Percentiles rank a stretch among this genome's conserved stretches.
Evolutionary conservation across 2,113 vertebrate species (phyloP).

Genomic region (Hemiprocne comata): DNA sequence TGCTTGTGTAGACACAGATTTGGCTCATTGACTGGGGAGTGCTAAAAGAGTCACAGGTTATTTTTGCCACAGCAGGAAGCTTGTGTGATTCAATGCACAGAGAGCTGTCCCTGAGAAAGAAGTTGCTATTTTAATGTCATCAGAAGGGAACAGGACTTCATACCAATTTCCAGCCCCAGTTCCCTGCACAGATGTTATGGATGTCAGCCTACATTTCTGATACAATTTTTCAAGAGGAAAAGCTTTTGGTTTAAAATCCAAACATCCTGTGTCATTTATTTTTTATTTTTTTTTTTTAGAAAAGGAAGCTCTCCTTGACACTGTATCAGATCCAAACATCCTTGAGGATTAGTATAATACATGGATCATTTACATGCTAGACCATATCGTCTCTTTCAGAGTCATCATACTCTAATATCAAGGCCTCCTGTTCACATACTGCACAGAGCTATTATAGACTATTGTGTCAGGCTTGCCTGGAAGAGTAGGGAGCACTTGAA

Average conservation of each 20-base stretch:
- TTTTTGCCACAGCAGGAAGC: constrained; percentile 24
- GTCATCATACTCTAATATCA: constrained; percentile 36
- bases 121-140: constrained; percentile 36
- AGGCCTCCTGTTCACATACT: constrained; percentile 23
- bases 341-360: constrained; percentile 33
- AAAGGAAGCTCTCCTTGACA: neutral
- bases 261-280: neutral
- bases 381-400: neutral
- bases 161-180: neutral
- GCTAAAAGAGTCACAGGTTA: neutral
- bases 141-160: constrained; percentile 7
- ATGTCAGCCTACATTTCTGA: constrained; percentile 4
- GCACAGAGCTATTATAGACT: constrained; percentile 46
- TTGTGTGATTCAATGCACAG: neutral
- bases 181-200: neutral
- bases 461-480: constrained; percentile 49
- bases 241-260: constrained; percentile 21
- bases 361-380: constrained; percentile 34
- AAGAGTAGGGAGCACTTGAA: constrained; percentile 63
- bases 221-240: constrained; percentile 27
- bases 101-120: neutral
- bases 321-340: neutral
- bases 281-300: neutral
- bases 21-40: neutral
- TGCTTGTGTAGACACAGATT: neutral